phyloP scores from a whole-genome alignment of 2,797 vertebrate genomes.

The Macroramphosus scolopax region DNA sequence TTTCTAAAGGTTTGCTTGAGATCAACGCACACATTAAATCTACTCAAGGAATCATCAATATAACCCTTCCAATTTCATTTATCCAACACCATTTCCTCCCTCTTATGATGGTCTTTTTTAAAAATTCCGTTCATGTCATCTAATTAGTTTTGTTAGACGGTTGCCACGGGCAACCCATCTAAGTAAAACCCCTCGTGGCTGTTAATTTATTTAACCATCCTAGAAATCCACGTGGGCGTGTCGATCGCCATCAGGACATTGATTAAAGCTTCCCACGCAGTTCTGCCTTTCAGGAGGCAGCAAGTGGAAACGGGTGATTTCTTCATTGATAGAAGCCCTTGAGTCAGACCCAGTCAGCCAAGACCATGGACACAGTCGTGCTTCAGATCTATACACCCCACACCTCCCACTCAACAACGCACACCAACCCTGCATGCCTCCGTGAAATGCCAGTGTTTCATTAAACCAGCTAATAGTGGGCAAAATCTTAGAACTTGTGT shows the following conservation, averaged over 20 bases:
- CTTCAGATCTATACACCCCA: conserved; percentile 36
- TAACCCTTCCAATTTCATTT: conserved; percentile 3
- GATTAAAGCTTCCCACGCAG: conserved; percentile 69
- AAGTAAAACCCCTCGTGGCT: conserved; percentile 51
- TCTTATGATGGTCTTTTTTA: conserved; percentile 20
- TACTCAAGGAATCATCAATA: too few species aligned
- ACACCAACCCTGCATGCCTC: conserved; percentile 4
- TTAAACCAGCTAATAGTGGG: conserved; percentile 10
- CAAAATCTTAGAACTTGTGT: conserved; percentile 8
- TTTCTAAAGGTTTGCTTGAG: conserved; percentile 85
- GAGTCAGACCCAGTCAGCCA: conserved; percentile 43
- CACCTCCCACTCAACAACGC: conserved; percentile 8
- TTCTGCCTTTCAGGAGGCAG: conserved; percentile 44
- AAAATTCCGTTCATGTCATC: conserved; percentile 40
- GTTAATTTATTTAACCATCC: conserved; percentile 69
- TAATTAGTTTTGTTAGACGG: conserved; percentile 64
- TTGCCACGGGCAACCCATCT: conserved; percentile 49
- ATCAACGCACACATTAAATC: conserved; percentile 16
- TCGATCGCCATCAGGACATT: conserved; percentile 61
- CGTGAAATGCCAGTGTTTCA: conserved; percentile 13
- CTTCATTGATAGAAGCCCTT: conserved; percentile 44
- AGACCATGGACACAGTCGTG: conserved; percentile 38
- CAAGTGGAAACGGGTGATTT: conserved; percentile 57
- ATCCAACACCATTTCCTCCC: conserved; percentile 25
- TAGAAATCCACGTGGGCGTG: conserved; percentile 65